Percentiles rank a stretch among this genome's conserved stretches.
Evolutionary conservation across 2,113 vertebrate genomes (phyloP).

Genomic region (Gambusia holbrooki): DNA sequence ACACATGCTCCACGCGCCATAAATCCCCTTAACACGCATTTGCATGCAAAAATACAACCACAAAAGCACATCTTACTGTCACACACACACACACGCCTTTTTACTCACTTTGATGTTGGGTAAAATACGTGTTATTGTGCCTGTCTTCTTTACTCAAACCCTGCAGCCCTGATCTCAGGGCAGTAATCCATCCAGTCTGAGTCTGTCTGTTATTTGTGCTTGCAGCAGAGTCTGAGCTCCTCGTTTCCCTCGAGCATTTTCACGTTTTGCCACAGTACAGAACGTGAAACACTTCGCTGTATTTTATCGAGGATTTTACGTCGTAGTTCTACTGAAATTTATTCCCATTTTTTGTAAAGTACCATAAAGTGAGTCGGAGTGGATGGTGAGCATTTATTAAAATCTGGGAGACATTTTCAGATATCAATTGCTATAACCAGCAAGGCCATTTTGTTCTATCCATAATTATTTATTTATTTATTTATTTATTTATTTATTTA

Average conservation of each 20-base stretch:
- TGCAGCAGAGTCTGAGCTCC: constrained; percentile 1
- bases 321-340: no score
- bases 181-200: constrained; percentile 37
- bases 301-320: no score
- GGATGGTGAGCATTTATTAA: no score
- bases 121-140: constrained; percentile 23
- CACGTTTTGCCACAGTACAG: background rate
- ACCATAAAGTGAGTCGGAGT: no score
- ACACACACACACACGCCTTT: background rate
- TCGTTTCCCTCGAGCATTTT: no score
- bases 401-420: background rate
- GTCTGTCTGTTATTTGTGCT: constrained; percentile 20
- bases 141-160: constrained; percentile 6
- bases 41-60: constrained; percentile 7
- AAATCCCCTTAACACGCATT: background rate
- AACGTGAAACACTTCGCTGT: no score
- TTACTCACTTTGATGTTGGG: constrained; percentile 31
- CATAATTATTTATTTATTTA: constrained; percentile 18
- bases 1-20: background rate
- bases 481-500: no score
- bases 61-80: constrained; percentile 11
- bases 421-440: background rate
- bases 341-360: no score
- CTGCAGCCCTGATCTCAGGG: background rate
- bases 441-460: constrained; percentile 6